phyloP scores from a whole-genome alignment of 2,888 invertebrate genomes.

The Vesta saturnalis region DNA sequence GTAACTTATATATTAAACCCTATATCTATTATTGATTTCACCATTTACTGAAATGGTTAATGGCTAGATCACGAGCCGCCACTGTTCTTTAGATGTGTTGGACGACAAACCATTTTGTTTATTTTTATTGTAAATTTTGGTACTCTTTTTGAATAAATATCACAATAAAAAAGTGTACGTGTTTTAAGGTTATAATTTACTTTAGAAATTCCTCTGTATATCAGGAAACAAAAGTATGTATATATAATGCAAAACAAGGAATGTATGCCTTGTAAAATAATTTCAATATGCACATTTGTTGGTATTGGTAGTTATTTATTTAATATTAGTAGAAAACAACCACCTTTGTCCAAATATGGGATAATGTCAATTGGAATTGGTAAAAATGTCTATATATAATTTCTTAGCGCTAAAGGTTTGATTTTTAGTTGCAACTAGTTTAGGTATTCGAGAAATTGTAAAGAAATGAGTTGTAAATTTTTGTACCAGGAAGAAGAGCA shows the following conservation, averaged over 20 bases:
- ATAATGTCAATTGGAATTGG: conserved; percentile 53
- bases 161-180: too few species aligned
- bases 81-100: too few species aligned
- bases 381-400: conserved; percentile 28
- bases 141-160: too few species aligned
- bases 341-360: conserved; percentile 47
- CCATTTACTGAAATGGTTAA: too few species aligned
- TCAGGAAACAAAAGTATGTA: too few species aligned
- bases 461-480: conserved; percentile 53
- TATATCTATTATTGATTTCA: too few species aligned
- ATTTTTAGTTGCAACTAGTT: conserved; percentile 52
- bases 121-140: too few species aligned
- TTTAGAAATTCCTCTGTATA: too few species aligned
- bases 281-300: conserved; percentile 52
- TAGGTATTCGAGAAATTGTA: conserved; percentile 57
- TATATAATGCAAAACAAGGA: conserved; percentile 23
- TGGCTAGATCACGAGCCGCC: too few species aligned
- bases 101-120: too few species aligned
- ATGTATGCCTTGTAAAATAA: conserved; percentile 57
- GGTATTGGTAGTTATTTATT: conserved; percentile 57
- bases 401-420: neutral
- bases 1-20: too few species aligned
- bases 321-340: conserved; percentile 48
- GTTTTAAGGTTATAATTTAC: too few species aligned
- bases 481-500: neutral